phyloP scores from a whole-genome alignment of 2,888 invertebrate species.

The Nesidiocoris tenuis region DNA sequence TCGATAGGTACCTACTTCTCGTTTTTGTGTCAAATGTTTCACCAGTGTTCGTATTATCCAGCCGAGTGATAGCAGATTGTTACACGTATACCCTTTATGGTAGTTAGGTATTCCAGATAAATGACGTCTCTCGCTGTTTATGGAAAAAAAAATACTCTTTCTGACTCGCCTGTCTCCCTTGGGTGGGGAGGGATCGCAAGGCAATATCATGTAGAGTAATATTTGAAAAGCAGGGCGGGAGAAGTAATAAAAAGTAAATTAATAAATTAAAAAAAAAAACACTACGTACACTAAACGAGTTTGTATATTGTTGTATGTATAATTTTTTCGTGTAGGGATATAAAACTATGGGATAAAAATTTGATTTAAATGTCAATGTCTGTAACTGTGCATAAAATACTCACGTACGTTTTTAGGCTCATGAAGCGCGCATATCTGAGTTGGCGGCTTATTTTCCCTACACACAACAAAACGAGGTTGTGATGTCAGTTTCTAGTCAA shows the following conservation, averaged over 20 bases:
- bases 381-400: conserved; percentile 29
- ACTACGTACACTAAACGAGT: conserved; percentile 31
- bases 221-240: not conserved
- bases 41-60: not conserved
- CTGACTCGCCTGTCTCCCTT: not conserved
- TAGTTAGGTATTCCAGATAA: conserved; percentile 23
- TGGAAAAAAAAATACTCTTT: no score
- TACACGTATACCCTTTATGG: conserved; percentile 12
- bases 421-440: conserved; percentile 7
- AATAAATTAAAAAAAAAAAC: conserved; percentile 10
- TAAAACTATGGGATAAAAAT: conserved; percentile 18
- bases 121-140: not conserved
- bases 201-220: conserved; percentile 7
- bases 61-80: conserved; percentile 39
- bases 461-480: conserved; percentile 42
- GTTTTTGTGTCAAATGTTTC: conserved; percentile 31
- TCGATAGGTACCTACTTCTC: no score
- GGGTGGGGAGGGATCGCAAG: not conserved
- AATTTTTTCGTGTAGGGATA: conserved; percentile 39
- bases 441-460: conserved; percentile 30
- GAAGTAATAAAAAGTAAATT: not conserved
- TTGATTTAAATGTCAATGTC: conserved; percentile 33
- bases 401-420: conserved; percentile 17
- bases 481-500: conserved; percentile 46
- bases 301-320: conserved; percentile 39